These are phyloP conservation scores for Tangara arthus DNA, from an alignment of 2,797 vertebrate genomes.

Conservation along the genomic window DNA sequence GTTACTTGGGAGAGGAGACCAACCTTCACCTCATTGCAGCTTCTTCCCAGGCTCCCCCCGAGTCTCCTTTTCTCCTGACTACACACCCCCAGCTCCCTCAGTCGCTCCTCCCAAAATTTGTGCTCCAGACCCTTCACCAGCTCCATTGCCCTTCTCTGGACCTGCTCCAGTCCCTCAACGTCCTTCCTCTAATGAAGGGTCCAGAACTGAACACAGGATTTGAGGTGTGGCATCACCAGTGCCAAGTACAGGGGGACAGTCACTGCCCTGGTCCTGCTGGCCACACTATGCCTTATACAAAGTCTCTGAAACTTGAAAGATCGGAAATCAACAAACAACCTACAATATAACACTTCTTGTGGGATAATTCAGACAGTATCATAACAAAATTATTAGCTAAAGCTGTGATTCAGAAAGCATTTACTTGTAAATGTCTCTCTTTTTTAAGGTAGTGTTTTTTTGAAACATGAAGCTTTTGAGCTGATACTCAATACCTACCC, in stretches of 20 bases:
- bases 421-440: not conserved
- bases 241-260: fast-evolving
- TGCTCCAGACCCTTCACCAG: not conserved
- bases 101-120: not conserved
- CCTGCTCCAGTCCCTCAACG: not conserved
- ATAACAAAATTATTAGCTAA: not conserved
- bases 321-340: not conserved
- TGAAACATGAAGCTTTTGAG: not conserved
- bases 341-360: not conserved
- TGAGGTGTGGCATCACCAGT: not conserved
- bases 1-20: not conserved
- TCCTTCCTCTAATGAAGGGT: not conserved
- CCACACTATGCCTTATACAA: not conserved
- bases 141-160: not conserved
- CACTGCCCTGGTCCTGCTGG: not conserved
- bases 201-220: not conserved
- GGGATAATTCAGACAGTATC: not conserved
- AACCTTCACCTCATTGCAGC: not conserved
- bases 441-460: not conserved
- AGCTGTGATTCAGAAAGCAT: not conserved
- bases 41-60: not conserved
- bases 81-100: not conserved
- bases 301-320: not conserved
- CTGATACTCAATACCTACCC: not conserved
- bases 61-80: not conserved